Evolutionary conservation across 2,797 vertebrate genomes (phyloP), one percentile per base, ranked within the genome.

Genomic region (Pangasius djambal): DNA sequence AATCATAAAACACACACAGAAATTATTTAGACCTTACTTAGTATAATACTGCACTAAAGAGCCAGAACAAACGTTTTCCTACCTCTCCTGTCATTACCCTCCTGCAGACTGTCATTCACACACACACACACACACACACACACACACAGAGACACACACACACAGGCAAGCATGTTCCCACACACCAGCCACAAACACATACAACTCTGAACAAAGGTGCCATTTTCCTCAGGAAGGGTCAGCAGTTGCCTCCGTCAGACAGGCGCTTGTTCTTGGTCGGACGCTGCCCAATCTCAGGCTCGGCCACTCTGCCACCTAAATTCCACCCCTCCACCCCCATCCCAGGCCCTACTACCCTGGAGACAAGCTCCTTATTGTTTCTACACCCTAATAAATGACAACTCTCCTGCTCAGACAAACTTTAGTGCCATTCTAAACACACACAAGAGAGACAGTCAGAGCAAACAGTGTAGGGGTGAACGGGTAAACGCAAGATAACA

Each of bases 311-410:
- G 31, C 31, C 83, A 77, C 81, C 59, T 65, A 48, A 67, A 84
- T 75, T 85, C 31, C 92, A 91, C 91, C 93, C 75, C 88, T 48
- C 86, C 20, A 48, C 69, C 84, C 34, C 85, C 90, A 61, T 67
- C 85, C 22, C 44, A 6, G 74, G 82, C 86, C 79, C 88, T 88
- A 90, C 93, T 94, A 94, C 86, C 94, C 95, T 67, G 74, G 93
- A 96, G 95, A 97, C 96, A 96, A 96, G 95, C 95, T 95, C 91
- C 90, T 94, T 95, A 96, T 97, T 96, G 96, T 96, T 96, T 92
- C 92, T 28, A 85, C 92, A 94, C 94, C 92, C 94, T 95, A 96
- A 95, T 95, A 96, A 96, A 96, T 95, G 94, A 96, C 95, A 95
- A 94, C 95, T 94, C 94, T 94, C 93, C 93, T 95, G 92, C 92